Base-by-base conservation (phyloP, 2,888 invertebrate species). In the Thumatha senex region DNA sequence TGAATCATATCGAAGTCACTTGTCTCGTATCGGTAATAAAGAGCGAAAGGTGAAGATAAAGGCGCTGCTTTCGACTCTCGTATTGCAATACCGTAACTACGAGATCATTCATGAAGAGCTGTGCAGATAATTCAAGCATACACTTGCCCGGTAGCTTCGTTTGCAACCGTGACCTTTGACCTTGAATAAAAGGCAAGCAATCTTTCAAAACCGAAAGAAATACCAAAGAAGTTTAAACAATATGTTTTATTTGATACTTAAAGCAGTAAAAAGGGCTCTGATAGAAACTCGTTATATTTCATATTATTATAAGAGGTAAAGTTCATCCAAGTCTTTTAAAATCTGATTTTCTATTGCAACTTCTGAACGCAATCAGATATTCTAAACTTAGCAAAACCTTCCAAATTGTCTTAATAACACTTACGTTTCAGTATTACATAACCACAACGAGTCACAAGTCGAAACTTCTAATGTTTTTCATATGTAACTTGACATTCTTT, bases 11-110 rank as follows among this genome's bases (percentile, higher is more conserved):
- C 33, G 40, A 33, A 45, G 18, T 40, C 40, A 51, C 48, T 11
- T 10, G 31, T 31, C 4, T 31, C 31, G 31, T 4, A 24, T 5
- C 2, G 18, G 18, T 50, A 51, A 54, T 46, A 40, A 62, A 56
- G 59, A 66, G 73, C 72, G 73, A 73, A 73, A 73, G 73, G 70
- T 63, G 35, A 41, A 43, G 63, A 67, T 5, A 72, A 72, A 64
- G 61, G 53, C 61, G 71, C 72, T 68, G 73, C 74, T 73, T 73
- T 73, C 73, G 51, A 73, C 63, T 70, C 69, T 56, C 54, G 44
- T 54, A 51, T 65, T 66, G 62, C 71, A 51, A 66, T 65, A 72
- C 57, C 58, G 51, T 48, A 66, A 72, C 72, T 58, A 24, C 53
- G 67, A 30, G 58, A 46, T 63, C 40, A 40, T 44, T 34, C 50